phyloP scores from a whole-genome alignment of 2,888 invertebrate species.

The Desoria tigrina region DNA sequence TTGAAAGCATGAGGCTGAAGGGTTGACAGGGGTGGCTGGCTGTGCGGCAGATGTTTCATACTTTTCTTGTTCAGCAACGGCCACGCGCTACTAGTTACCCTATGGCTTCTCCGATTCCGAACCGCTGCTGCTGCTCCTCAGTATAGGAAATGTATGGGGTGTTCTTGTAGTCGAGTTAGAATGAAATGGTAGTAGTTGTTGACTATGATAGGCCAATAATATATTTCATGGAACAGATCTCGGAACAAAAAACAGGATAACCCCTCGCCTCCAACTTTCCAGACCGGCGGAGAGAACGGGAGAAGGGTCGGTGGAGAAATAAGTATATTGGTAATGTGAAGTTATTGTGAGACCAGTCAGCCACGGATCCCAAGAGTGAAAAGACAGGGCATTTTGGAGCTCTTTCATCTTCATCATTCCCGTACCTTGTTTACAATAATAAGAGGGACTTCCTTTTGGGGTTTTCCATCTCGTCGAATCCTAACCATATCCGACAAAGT shows the following conservation, averaged over 20 bases:
- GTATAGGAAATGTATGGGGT: too few relatives aligned
- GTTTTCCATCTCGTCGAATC: too few relatives aligned
- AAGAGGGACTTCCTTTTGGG: too few relatives aligned
- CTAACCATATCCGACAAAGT: too few relatives aligned
- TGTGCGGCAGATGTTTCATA: slow-evolving; percentile 43
- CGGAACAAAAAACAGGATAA: slow-evolving; percentile 13
- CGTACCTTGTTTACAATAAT: too few relatives aligned
- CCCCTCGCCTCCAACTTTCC: neutral
- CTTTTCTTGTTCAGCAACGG: slow-evolving; percentile 37
- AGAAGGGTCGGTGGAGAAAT: neutral
- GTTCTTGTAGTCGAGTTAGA: too few relatives aligned
- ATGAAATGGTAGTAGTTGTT: neutral
- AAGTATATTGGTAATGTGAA: neutral
- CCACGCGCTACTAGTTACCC: slow-evolving; percentile 50
- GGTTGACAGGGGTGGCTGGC: slow-evolving; percentile 9
- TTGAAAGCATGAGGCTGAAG: slow-evolving; percentile 6
- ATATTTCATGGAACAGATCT: neutral
- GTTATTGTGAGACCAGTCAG: slow-evolving; percentile 15
- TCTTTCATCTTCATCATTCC: neutral
- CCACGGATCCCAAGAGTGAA: slow-evolving; percentile 17
- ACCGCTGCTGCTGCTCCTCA: slow-evolving; percentile 13
- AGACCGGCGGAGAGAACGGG: neutral
- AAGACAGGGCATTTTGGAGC: neutral
- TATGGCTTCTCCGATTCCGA: slow-evolving; percentile 5
- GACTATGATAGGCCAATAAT: neutral